A percentile compares a stretch with the other conserved stretches of the same genome.
phyloP scores from a whole-genome alignment of 2,113 vertebrate species.

The Nothocercus nigrocapillus region DNA sequence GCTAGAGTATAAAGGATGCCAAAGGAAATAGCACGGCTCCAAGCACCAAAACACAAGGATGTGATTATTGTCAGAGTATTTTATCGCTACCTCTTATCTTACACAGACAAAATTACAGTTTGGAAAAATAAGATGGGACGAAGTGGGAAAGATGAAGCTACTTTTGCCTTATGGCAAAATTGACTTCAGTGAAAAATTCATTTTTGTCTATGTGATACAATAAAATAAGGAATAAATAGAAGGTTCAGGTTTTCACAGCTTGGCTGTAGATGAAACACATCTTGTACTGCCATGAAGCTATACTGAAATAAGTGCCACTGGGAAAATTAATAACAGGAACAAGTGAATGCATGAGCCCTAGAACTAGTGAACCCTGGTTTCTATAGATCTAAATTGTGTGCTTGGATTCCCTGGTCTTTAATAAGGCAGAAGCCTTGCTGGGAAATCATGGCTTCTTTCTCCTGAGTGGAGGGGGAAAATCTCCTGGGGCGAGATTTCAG shows the following conservation, averaged over 20 bases:
- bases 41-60: neutral
- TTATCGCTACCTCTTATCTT: neutral
- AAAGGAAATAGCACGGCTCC: neutral
- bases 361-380: neutral
- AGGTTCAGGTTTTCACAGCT: slow-evolving; percentile 4
- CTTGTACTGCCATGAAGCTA: neutral
- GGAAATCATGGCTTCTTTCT: neutral
- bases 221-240: slow-evolving; percentile 22
- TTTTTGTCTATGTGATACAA: slow-evolving; percentile 21
- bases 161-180: slow-evolving; percentile 16
- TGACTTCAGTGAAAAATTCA: slow-evolving; percentile 1
- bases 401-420: slow-evolving; percentile 25
- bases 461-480: neutral
- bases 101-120: slow-evolving; percentile 6
- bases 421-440: slow-evolving; percentile 15
- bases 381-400: slow-evolving; percentile 21
- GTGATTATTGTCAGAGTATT: neutral
- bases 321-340: slow-evolving; percentile 52
- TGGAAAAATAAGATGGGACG: slow-evolving; percentile 3
- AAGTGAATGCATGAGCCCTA: neutral
- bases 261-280: slow-evolving; percentile 29
- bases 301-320: slow-evolving; percentile 25
- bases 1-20: neutral
- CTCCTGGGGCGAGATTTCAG: neutral
- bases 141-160: neutral